Conservation (phyloP, 1,140 invertebrate species). For the Andricus grossulariae region DNA sequence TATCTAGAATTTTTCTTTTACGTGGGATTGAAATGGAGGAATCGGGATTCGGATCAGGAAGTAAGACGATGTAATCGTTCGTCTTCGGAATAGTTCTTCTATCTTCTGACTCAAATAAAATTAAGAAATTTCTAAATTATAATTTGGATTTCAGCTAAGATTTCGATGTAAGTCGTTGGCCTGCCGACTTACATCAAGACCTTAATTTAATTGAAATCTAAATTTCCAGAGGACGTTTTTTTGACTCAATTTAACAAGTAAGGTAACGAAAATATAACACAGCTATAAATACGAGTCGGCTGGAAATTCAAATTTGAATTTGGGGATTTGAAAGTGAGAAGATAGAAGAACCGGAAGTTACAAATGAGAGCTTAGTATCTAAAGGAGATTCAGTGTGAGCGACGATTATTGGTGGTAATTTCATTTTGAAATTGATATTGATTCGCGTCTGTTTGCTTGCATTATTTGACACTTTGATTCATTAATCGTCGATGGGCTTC, state of each 20-base stretch:
- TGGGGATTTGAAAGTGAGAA: neutral
- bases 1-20: neutral
- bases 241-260: too few relatives aligned
- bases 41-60: conserved; percentile 27
- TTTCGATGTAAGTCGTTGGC: conserved; percentile 10
- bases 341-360: conserved; percentile 10
- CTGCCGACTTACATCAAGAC: neutral
- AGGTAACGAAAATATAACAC: neutral
- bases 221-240: neutral
- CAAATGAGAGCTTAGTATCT: conserved; percentile 29
- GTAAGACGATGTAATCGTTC: neutral
- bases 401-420: conserved; percentile 23
- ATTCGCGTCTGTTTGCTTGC: conserved; percentile 17
- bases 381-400: conserved; percentile 16
- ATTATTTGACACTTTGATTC: conserved; percentile 24
- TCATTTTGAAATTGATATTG: neutral
- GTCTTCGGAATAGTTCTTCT: conserved; percentile 1
- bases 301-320: neutral
- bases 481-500: conserved; percentile 42
- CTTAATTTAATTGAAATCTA: neutral
- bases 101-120: neutral
- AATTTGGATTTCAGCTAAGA: neutral
- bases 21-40: conserved; percentile 1
- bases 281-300: neutral
- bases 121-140: neutral